Evolutionary conservation across 2,888 invertebrate genomes (phyloP), one percentile per base, ranked within the genome.

Genomic region (Sinodicranocentrus sp.): DNA sequence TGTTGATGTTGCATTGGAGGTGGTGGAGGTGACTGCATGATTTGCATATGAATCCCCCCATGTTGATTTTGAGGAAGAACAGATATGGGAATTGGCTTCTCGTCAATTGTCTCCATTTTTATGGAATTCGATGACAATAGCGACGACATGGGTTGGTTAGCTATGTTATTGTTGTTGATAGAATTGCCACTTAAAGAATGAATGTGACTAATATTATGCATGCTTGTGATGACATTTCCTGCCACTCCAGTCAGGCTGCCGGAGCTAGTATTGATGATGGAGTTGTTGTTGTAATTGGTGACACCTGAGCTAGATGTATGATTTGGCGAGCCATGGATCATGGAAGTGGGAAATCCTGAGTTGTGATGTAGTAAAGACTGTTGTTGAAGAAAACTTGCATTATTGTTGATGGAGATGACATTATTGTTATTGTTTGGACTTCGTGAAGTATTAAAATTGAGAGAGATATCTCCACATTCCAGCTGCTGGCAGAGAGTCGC

Each of bases 391-490:
- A 39, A 82, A 57, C 73, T 76, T 1, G 73, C 59, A 48, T 73
- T 72, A 54, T 73, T 71, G 21, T 78, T 75, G 21, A 65, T 65
- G 21, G 65, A 17, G 21, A 65, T 65, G 21, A 65, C 44, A 39
- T 85, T 84, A 19, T 75, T 75, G 52, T 82, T 82, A 52, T 86
- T 80, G 26, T 84, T 86, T 21, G 86, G 86, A 65, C 86, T 86
- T 26, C 86, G 48, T 39, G 86, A 68, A 19, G 82, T 76, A 65
- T 72, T 76, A n/a, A 86, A 48, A 71, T 78, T 86, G 19, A 91
- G 87, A 86, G 91, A 91, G 23, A 91, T 87, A 87, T 91, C 91
- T 10, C 90, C 90, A 19, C 89, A 89, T 82, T 90, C 90, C 65
- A 92, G 87, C 21, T 88, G 88, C 48, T 89, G 89, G 87, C 91